These are phyloP conservation scores for Leucophenga maculata DNA, from an alignment of 2,888 invertebrate species.

Conservation along the genomic window DNA sequence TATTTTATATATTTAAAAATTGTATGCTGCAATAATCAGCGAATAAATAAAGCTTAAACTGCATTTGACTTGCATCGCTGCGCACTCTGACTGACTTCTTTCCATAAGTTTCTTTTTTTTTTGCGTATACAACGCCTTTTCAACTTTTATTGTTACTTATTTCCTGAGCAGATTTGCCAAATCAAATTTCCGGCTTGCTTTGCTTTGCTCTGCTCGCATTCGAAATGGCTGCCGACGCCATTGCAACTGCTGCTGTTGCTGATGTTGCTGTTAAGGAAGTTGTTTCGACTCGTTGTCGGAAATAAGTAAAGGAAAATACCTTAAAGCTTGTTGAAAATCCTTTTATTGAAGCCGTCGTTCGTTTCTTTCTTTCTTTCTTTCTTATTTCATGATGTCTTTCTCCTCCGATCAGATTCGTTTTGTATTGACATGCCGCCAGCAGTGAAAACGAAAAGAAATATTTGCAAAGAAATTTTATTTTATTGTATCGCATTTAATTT, in stretches of 20 bases:
- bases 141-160: no score
- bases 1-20: no score
- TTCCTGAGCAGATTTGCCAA: slow-evolving; percentile 18
- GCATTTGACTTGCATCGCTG: no score
- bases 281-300: slow-evolving; percentile 4
- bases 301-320: slow-evolving; percentile 11
- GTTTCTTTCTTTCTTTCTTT: neutral
- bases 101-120: no score
- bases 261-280: slow-evolving; percentile 10
- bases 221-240: neutral
- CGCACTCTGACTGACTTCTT: no score
- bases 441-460: neutral
- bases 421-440: neutral
- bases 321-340: slow-evolving; percentile 14
- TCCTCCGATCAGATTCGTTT: no score
- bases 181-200: slow-evolving; percentile 20
- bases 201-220: neutral
- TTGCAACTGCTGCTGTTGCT: slow-evolving; percentile 9
- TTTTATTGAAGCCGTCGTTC: slow-evolving; percentile 2
- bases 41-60: no score
- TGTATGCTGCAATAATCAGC: no score
- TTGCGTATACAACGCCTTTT: no score
- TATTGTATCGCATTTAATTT: neutral
- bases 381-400: no score
- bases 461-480: no score